phyloP scores from a whole-genome alignment of 2,888 invertebrate species.

The Emmelina monodactyla region DNA sequence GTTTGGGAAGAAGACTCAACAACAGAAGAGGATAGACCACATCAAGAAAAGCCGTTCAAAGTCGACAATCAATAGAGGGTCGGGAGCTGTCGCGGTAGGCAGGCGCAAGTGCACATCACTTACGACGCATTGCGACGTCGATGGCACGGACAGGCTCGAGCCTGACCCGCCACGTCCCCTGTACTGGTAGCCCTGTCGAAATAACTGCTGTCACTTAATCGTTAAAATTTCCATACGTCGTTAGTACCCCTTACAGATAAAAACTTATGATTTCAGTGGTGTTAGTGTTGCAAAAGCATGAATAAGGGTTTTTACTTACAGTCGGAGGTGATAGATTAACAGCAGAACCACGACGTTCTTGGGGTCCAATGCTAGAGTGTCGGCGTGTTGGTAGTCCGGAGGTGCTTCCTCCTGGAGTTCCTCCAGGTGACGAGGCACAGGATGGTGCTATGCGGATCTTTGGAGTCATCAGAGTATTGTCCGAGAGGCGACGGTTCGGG shows the following conservation, averaged over 20 bases:
- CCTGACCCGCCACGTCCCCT: constrained; percentile 75
- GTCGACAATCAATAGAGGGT: constrained; percentile 43
- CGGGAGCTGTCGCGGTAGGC: constrained; percentile 36
- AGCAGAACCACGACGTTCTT: constrained; percentile 84
- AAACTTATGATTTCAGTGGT: no score
- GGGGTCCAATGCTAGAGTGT: constrained; percentile 91
- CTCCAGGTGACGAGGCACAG: constrained; percentile 84
- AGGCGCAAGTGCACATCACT: constrained; percentile 53
- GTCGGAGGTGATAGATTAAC: constrained; percentile 89
- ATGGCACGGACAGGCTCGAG: constrained; percentile 86
- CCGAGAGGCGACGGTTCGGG: constrained; percentile 87
- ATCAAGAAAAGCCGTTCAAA: constrained; percentile 24
- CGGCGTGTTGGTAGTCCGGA: constrained; percentile 84
- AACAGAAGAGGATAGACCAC: constrained; percentile 46
- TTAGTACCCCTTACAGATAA: no score
- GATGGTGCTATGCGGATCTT: constrained; percentile 90
- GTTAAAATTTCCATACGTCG: no score
- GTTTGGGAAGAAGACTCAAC: constrained; percentile 43
- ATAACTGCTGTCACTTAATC: constrained; percentile 37
- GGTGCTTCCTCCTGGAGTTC: constrained; percentile 70
- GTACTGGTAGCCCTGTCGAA: constrained; percentile 70
- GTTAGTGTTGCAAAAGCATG: no score
- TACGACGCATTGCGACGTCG: constrained; percentile 74
- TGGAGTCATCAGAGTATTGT: constrained; percentile 91
- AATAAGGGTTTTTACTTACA: no score